Evolutionary conservation across 2,888 invertebrate species (phyloP).

Genomic region (Choreutis nemorana): DNA sequence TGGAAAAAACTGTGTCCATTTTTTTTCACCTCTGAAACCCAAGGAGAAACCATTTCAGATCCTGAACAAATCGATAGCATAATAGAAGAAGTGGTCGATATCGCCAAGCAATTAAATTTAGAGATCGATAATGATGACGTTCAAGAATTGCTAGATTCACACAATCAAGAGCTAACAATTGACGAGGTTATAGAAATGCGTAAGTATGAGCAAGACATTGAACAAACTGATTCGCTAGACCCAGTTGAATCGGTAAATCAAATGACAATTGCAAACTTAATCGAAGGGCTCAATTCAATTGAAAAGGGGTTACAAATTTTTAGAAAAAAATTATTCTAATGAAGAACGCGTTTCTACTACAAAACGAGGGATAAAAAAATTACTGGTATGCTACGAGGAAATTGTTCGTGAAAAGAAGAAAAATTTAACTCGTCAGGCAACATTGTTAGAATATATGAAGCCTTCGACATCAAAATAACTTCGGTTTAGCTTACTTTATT

Average conservation of each 20-base stretch:
- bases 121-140: slow-evolving; percentile 18
- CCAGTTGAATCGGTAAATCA: slow-evolving; percentile 15
- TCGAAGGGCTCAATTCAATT: slow-evolving; percentile 4
- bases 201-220: slow-evolving; percentile 16
- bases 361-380: slow-evolving; percentile 4
- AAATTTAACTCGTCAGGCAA: slow-evolving; percentile 8
- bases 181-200: slow-evolving; percentile 15
- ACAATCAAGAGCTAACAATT: slow-evolving; percentile 18
- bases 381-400: slow-evolving; percentile 3
- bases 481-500: slow-evolving; percentile 1
- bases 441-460: slow-evolving; percentile 10
- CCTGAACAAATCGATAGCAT: slow-evolving; percentile 9
- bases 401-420: slow-evolving; percentile 8
- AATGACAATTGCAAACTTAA: slow-evolving; percentile 12
- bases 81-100: slow-evolving; percentile 6
- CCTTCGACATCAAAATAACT: slow-evolving; percentile 8
- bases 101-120: slow-evolving; percentile 13
- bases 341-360: slow-evolving; percentile 4
- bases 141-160: slow-evolving; percentile 18
- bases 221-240: slow-evolving; percentile 12
- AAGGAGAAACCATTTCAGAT: slow-evolving; percentile 10
- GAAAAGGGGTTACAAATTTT: slow-evolving; percentile 5
- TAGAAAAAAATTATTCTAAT: slow-evolving; percentile 3
- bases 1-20: not conserved
- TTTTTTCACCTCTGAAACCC: slow-evolving; percentile 11